Base-by-base conservation (phyloP, 2,797 vertebrate species). In the Neoniphon sammara region DNA sequence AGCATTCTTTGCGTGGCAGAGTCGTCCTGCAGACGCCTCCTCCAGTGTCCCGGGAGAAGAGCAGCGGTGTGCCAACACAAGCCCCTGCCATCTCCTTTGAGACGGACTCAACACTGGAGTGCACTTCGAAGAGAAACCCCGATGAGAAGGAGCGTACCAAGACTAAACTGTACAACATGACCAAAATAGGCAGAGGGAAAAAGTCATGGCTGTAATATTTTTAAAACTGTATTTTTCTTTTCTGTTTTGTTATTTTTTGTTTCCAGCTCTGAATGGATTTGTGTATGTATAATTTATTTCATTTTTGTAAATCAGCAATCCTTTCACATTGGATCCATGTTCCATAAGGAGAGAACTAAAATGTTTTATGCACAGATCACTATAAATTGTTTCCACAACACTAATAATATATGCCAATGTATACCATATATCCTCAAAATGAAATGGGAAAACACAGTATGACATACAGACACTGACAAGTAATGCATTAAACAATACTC, bases 181-280 rank as follows among this genome's bases (percentile, higher is more conserved):
- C 78, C 53, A 91, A 88, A 82, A 78, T 81, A 55, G 87, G 83
- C 58, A 84, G 86, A 72, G 80, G 84, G 34, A 94, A 92, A 78
- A 94, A 94, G 66, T 94, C 92, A 31, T 94, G 92, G 93, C 75
- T 95, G 59, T 94, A 63, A 90, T 85, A n/a, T 52, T 3, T 59
- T 67, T 75, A 2, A 50, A 42, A 60, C 5, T 4, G 27, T 3
- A 17, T 27, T 60, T 57, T 55, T 25, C 12, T 34, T 73, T 72
- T 66, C 60, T 59, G 9, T 58, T 17, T 6, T 11, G 5, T 34
- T 34, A 7, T 5, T 62, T 6, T 30, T 11, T 56, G 3, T 39
- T 71, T 25, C 17, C 12, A 36, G 25, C 5, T 50, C 77, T 72
- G 27, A 72, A 34, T 77, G 36, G 27, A 39, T 7, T 75, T 73